Conservation (phyloP, 2,888 invertebrate species). For the Uropetala carovei region DNA sequence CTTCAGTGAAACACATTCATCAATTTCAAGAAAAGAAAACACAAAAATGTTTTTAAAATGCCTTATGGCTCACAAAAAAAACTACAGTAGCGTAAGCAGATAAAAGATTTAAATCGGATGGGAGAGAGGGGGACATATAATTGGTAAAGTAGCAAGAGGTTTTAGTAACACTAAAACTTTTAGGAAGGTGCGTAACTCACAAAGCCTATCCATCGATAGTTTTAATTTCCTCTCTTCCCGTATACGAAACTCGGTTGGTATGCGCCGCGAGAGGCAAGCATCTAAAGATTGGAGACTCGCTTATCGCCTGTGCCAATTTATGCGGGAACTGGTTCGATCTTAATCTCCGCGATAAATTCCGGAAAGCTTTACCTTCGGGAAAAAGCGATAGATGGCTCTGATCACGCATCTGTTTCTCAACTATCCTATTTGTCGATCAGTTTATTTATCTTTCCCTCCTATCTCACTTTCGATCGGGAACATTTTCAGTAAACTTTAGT, state of each 20-base stretch:
- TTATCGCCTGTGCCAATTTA: constrained; percentile 51
- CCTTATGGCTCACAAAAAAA: too few species aligned
- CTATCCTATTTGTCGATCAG: constrained; percentile 63
- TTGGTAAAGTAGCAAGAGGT: too few species aligned
- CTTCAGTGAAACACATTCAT: too few species aligned
- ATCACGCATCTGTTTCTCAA: constrained; percentile 55
- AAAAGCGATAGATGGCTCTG: constrained; percentile 21
- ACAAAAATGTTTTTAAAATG: too few species aligned
- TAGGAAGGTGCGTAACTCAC: background rate
- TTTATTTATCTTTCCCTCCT: constrained; percentile 23
- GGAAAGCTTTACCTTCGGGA: background rate
- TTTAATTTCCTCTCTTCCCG: background rate
- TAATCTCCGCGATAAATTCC: constrained; percentile 58
- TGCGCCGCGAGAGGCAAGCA: background rate
- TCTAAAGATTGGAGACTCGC: constrained; percentile 23
- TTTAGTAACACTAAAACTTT: too few species aligned
- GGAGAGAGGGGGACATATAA: too few species aligned
- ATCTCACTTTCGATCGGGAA: background rate
- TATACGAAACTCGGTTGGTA: background rate
- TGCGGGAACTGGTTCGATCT: constrained; percentile 59
- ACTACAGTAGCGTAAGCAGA: too few species aligned
- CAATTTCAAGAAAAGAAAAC: too few species aligned
- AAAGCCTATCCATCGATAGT: background rate
- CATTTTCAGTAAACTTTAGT: constrained; percentile 8
- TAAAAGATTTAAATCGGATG: too few species aligned